Evolutionary conservation across 2,113 vertebrate species (phyloP), one percentile per base, ranked within the genome.

Genomic region (Azemiops feae): DNA sequence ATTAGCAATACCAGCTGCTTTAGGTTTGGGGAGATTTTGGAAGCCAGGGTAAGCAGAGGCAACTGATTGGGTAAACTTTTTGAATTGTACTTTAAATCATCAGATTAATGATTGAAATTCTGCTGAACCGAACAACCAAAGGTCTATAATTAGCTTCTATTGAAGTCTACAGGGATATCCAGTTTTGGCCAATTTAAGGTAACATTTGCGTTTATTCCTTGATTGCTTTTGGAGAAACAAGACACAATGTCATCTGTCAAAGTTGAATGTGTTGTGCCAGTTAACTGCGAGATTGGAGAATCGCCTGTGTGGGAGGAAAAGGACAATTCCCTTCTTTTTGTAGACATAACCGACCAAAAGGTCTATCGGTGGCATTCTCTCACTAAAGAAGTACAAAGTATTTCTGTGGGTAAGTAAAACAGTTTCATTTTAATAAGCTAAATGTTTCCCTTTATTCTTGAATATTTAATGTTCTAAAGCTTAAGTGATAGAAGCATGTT

Each of bases 221-320:
- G 54, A 90, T 86, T 93, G 16, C 23, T 30, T 22, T 91, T 54
- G 14, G 53, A n/a, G 55, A 87, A 87, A 64, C 23, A 39, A 91
- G 27, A 64, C 94, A 97, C 74, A 50, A 99, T 99, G 99, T 98
- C 98, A 0, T 98, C 98, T 4, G 18, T 99, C 43, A 98, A 98
- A 95, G 96, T 99, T 2, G 98, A 99, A 91, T 98, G 98, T 85
- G 93, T 98, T 3, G 96, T 98, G 93, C 95, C 88, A 5, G 96
- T 97, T 85, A 94, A 95, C 6, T 97, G 93, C 95, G 18, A 95
- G 91, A 87, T 99, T 22, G 98, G 98, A 25, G 99, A 99, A 95
- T 98, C 98, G 34, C 99, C 99, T 0, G 95, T 99, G 50, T 99
- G 99, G 99, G 99, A 99, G 87, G 98, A 98, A 94, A 97, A 97